Conservation (phyloP, 2,888 invertebrate genomes). For the Branchellion lobata region DNA sequence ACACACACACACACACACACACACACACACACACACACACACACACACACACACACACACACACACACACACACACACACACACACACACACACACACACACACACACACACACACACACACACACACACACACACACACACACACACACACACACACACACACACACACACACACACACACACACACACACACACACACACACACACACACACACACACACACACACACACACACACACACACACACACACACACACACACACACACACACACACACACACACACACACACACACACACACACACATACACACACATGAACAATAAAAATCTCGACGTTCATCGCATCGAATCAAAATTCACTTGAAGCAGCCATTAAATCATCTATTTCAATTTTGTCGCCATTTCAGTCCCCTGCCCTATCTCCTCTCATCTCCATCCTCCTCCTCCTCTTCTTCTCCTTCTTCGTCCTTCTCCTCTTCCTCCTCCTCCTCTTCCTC, state of each 20-base stretch:
- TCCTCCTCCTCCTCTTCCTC: neutral
- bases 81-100: slow-evolving; percentile 5
- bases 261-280: no score
- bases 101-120: no score
- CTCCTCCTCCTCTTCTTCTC: neutral
- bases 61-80: no score
- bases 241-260: no score
- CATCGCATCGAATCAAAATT: slow-evolving; percentile 4
- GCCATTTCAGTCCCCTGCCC: neutral
- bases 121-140: no score
- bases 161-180: neutral
- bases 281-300: neutral
- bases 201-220: no score
- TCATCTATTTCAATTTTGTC: neutral
- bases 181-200: no score
- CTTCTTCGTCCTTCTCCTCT: neutral
- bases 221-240: neutral
- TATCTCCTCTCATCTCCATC: neutral
- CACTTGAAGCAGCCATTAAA: neutral
- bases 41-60: no score
- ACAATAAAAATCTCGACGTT: neutral
- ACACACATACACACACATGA: neutral
- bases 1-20: neutral
- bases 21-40: neutral
- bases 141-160: neutral